These are phyloP conservation scores for Ailurus styani DNA, from an alignment of 2,113 vertebrate species.

Conservation along the genomic window DNA sequence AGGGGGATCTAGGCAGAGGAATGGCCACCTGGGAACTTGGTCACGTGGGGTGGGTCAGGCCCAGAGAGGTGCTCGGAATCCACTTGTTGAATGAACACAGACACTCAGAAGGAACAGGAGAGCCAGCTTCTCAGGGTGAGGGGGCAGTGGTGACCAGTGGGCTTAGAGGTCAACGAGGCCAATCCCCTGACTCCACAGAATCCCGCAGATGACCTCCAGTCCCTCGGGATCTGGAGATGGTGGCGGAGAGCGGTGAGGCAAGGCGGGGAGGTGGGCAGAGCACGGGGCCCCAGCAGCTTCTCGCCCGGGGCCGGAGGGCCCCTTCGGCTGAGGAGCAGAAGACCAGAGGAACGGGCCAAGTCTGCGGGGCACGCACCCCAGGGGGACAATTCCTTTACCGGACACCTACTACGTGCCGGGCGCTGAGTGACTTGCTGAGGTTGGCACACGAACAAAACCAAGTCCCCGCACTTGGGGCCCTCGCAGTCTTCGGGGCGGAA, in stretches of 20 bases:
- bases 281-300: not conserved
- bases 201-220: not conserved
- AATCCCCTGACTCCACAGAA: not conserved
- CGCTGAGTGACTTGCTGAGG: not conserved
- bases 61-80: not conserved
- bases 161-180: not conserved
- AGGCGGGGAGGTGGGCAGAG: not conserved
- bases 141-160: too few species aligned
- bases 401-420: not conserved
- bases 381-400: not conserved
- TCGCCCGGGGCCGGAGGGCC: not conserved
- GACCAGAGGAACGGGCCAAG: accelerated
- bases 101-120: not conserved
- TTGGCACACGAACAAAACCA: not conserved
- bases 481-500: accelerated
- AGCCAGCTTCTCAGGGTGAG: not conserved
- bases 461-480: not conserved
- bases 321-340: not conserved
- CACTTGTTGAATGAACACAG: not conserved
- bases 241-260: accelerated
- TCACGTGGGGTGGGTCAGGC: not conserved
- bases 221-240: not conserved
- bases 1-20: too few species aligned
- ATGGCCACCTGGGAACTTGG: not conserved
- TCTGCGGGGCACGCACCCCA: not conserved